Evolutionary conservation across 1,140 invertebrate genomes (phyloP), one percentile per base, ranked within the genome.

Genomic region (Drosophila sturtevanti): DNA sequence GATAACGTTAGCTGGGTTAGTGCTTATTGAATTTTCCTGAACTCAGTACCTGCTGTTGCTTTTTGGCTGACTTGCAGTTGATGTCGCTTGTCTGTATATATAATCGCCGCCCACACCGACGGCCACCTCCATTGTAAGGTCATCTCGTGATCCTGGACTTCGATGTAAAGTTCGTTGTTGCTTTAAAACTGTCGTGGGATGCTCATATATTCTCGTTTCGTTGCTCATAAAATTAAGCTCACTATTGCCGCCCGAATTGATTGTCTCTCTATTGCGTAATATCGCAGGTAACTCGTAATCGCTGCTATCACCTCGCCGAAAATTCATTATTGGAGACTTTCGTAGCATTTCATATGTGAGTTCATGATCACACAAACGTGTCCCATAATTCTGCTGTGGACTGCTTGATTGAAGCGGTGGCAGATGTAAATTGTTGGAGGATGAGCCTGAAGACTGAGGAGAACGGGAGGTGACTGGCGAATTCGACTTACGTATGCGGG

Each of bases 141-240:
- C 81, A 37, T 89, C 85, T 35, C 81, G 72, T 6, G 79, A 81
- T 22, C 76, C 80, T 7, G 84, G 81, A 24, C 67, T 86, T 18
- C 72, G 77, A 2, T 76, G 71, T 1, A 82, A 38, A 1, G 86
- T 73, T 0, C 72, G 72, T 48, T 79, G 78, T 2, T 86, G 67
- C 52, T 91, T 91, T 6, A 89, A 35, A 14, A 81, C 86, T 0
- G 84, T 85, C 0, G 84, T 90, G 4, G 89, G 82, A 60, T 91
- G 90, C 4, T 91, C 90, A 31, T 91, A 91, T 21, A 89, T 89
- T 2, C 84, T 71, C 10, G 86, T 81, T 24, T 91, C 90, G 51
- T 89, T 91, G 70, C 84, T 91, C 82, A 91, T 81, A 52, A 91
- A 91, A 60, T 91, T 91, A 1, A 91, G 63, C 41, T 91, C 90